These are phyloP conservation scores for Eupithecia centaureata DNA, from an alignment of 2,888 invertebrate genomes.

Conservation along the genomic window DNA sequence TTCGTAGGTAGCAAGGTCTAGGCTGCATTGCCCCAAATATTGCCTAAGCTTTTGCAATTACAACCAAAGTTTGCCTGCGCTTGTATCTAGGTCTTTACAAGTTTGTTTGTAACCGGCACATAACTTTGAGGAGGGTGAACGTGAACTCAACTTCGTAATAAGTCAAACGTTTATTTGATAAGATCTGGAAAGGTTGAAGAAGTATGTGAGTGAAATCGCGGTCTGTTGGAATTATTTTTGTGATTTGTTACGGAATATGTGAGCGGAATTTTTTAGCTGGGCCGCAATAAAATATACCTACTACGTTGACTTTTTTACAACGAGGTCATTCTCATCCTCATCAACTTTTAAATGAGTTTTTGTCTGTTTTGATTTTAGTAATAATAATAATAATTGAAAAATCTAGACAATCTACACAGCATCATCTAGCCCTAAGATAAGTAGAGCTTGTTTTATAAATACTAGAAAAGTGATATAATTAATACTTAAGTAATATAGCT, in stretches of 20 bases:
- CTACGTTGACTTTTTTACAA: background rate
- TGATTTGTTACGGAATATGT: background rate
- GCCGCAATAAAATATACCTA: background rate
- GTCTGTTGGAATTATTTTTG: background rate
- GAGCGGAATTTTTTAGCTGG: background rate
- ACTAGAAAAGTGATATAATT: too few species aligned
- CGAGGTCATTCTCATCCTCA: background rate
- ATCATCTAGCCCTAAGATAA: too few species aligned
- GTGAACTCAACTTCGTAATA: slow-evolving; percentile 17
- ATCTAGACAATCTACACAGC: too few species aligned
- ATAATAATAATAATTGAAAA: too few species aligned
- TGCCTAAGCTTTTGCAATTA: background rate
- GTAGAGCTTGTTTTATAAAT: too few species aligned
- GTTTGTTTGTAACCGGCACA: background rate
- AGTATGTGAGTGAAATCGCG: background rate
- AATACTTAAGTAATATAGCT: too few species aligned
- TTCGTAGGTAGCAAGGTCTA: too few species aligned
- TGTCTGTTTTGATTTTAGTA: background rate
- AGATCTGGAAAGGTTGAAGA: slow-evolving; percentile 16
- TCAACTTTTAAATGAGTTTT: background rate
- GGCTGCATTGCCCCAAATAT: background rate
- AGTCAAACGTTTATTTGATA: slow-evolving; percentile 21
- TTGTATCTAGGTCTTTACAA: background rate
- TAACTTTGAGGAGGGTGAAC: slow-evolving; percentile 11
- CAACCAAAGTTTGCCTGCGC: background rate